phyloP scores from a whole-genome alignment of 2,797 vertebrate species.

The Smutsia temminckii region DNA sequence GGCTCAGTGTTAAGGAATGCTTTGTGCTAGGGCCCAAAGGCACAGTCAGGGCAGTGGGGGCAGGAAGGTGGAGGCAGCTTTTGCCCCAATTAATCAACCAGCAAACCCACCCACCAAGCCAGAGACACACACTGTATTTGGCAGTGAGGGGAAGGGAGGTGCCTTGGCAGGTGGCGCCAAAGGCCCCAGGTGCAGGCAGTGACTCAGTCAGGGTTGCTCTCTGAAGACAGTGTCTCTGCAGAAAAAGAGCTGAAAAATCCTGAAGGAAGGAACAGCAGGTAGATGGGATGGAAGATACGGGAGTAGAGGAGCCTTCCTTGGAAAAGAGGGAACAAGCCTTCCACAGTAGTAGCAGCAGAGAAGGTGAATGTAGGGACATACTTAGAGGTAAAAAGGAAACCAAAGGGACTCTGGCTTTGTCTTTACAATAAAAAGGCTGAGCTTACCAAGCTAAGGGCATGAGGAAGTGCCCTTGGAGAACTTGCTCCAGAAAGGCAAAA shows the following conservation, averaged over 20 bases:
- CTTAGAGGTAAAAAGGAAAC: neutral
- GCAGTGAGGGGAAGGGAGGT: neutral
- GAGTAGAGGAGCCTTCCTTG: neutral
- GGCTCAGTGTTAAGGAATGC: neutral
- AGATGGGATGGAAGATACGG: neutral
- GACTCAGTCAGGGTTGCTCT: neutral
- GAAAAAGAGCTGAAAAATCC: neutral
- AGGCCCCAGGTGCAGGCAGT: neutral
- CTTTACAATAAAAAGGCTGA: neutral
- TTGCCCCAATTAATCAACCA: neutral
- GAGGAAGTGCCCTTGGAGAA: neutral
- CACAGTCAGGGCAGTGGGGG: neutral
- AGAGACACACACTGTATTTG: neutral
- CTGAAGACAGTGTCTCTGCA: too few relatives aligned
- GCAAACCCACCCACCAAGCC: neutral
- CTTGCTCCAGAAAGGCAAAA: neutral
- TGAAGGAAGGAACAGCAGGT: neutral
- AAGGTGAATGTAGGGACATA: neutral
- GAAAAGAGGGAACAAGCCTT: neutral
- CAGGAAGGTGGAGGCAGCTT: neutral
- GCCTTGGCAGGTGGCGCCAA: neutral
- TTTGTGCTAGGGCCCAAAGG: constrained; percentile 42
- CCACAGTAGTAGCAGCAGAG: neutral
- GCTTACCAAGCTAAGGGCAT: too few relatives aligned
- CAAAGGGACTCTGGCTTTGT: neutral